Evolutionary conservation across 2,797 vertebrate genomes (phyloP).

Genomic region (Gymnoscopelus braueri): DNA sequence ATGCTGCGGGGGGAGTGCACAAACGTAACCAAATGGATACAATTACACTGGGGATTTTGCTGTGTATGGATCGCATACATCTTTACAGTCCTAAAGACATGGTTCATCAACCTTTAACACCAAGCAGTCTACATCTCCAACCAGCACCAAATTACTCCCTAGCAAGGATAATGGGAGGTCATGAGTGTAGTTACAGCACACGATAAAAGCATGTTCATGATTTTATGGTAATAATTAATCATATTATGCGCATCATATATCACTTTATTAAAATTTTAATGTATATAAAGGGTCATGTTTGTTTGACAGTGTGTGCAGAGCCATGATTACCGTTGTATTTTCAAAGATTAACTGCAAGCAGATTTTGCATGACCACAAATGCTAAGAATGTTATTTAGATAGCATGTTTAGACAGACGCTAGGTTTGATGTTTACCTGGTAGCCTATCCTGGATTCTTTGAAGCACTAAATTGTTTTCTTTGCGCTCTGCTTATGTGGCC

Average conservation of each 20-base stretch:
- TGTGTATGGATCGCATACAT: no score
- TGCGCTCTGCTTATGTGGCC: no score
- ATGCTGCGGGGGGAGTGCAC: no score
- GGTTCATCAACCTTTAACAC: not conserved
- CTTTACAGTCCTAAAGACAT: no score
- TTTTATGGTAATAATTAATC: constrained; percentile 8
- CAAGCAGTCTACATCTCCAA: constrained; percentile 6
- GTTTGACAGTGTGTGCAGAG: constrained; percentile 15
- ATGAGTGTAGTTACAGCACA: not conserved
- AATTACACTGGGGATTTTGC: no score
- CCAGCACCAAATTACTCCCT: not conserved
- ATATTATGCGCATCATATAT: not conserved
- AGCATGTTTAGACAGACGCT: no score
- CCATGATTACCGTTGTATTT: constrained; percentile 27
- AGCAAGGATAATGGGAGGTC: constrained; percentile 6
- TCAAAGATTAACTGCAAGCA: constrained; percentile 14
- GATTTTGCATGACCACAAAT: constrained; percentile 19
- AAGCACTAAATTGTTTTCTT: no score
- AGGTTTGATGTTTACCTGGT: no score
- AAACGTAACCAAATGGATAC: no score
- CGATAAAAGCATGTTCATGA: not conserved
- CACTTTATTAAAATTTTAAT: not conserved
- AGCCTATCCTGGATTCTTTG: no score
- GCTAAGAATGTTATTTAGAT: no score
- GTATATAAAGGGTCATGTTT: not conserved